Evolutionary conservation across 2,888 invertebrate genomes (phyloP), one percentile per base, ranked within the genome.

Genomic region (Netelia melanura): DNA sequence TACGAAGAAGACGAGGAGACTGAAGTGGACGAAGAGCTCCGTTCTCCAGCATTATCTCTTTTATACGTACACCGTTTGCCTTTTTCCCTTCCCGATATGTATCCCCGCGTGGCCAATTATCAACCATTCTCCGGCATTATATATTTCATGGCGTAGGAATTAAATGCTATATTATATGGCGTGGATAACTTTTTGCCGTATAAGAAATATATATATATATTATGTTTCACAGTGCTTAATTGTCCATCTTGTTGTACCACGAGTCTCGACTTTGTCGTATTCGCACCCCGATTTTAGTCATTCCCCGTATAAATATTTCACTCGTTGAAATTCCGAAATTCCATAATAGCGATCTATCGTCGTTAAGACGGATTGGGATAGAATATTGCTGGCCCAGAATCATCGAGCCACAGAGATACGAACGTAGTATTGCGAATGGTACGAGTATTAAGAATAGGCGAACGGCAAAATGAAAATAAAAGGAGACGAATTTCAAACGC

Each of bases 111-210:
- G 85, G 89, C 90, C 90, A 91, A 92, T 92, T 92, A 92, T 92
- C 92, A 90, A 88, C 92, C 92, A 92, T 92, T 92, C 92, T 91
- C 86, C 90, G 88, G 91, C 89, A 91, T 91, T 91, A 91, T 91
- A 56, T 11, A 52, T 64, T 48, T 30, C 83, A 75, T 76, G 72
- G 70, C 68, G 80, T 65, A 79, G 64, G 67, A 56, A 61, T 83
- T 76, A 78, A 70, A 77, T 77, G 70, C 77, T 78, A 81, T 75
- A 68, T 82, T 78, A 85, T 85, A 85, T 81, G 48, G 81, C 75
- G 70, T 61, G 81, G 80, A 84, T 75, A 74, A 52, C 84, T 84
- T 77, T 72, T 77, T 72, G 82, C 78, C 84, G 9, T 58, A 58
- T 58, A 58, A n/a, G 21, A 56, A n/a, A 58, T 58, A 58, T 21